Base-by-base conservation (phyloP, 2,113 vertebrate genomes). In the Spheniscus mendiculus region DNA sequence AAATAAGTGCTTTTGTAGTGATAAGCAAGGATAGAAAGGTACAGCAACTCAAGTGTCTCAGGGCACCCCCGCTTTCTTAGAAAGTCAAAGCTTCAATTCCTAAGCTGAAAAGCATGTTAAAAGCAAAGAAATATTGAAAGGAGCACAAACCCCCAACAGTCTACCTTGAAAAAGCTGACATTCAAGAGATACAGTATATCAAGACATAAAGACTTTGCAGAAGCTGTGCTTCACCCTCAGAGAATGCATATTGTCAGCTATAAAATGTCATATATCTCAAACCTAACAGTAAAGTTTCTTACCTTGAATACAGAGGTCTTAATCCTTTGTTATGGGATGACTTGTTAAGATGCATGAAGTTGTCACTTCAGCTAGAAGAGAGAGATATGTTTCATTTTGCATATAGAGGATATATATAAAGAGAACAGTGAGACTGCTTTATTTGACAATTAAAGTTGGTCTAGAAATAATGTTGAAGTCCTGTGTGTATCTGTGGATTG, bases 211-310 rank as follows among this genome's bases (percentile, higher is more conserved):
- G 84, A 78, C 32, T 89, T 80, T 74, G 58, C 63, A 77, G 71
- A 90, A 85, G n/a, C 59, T 80, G 16, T 87, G 19, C 16, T 85
- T 94, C 36, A 80, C 30, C 18, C 45, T 77, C 74, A 58, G 44
- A 70, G 47, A 84, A 89, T 27, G 30, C 30, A 38, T 52, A 58
- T 62, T 73, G 29, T 81, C 59, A 89, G 34, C 76, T 77, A 66
- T 90, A 90, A 93, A 88, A 93, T 71, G 72, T 47, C 71, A 78
- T 66, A 20, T 77, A 73, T 63, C 67, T 90, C 62, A 88, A 95
- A 67, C 9, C 21, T 78, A 87, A 71, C 63, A 74, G 52, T 80
- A 86, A 95, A 87, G 42, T 78, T 89, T 83, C 63, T 74, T 73
- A 81, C 25, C 15, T 12, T 71, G 69, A 92, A 90, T 89, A 81